Evolutionary conservation across 1,140 invertebrate species (phyloP), one percentile per base, ranked within the genome.

Genomic region (Drosophila bocqueti): DNA sequence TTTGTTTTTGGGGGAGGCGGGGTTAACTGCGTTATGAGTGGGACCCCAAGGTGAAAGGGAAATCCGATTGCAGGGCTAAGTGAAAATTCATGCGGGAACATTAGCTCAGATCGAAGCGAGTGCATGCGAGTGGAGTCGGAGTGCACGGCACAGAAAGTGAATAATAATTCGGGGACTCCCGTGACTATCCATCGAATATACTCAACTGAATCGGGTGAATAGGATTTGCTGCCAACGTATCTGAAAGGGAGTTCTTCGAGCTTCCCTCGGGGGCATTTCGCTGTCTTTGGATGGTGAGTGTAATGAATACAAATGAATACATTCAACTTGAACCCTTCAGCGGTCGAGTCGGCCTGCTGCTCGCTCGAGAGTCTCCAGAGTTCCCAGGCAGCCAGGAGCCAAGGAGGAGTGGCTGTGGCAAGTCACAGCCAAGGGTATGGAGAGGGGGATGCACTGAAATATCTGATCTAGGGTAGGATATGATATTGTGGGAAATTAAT

Each of bases 221-320:
- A 16, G 9, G 36, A 54, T 40, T 18, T 42, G 15, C 16, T 55
- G 34, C 10, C 46, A 24, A 34, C 16, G 16, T 26, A 61, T 26
- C 50, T 13, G n/a, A 18, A 26, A 50, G 38, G n/a, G 13, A 50
- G 26, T 67, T 58, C 65, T 34, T n/a, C 9, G 31, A 24, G 31
- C 16, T 47, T 18, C 24, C 34, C 50, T 16, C 26, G 16, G 26
- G 16, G 49, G 49, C 49, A 52, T 36, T 24, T 16, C 21, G 9
- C 6, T 15, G 46, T 63, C 43, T 42, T 36, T 43, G 7, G 43
- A 21, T 11, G 54, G 29, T 45, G 46, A 73, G 31, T 73, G 31
- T 38, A 60, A 61, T 73, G 71, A 73, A 74, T 74, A 61, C 38
- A 73, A 73, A 73, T 73, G 55, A 71, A 72, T 71, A 38, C 43